Conservation (phyloP, 1,140 invertebrate species). For the Atta colombica region DNA sequence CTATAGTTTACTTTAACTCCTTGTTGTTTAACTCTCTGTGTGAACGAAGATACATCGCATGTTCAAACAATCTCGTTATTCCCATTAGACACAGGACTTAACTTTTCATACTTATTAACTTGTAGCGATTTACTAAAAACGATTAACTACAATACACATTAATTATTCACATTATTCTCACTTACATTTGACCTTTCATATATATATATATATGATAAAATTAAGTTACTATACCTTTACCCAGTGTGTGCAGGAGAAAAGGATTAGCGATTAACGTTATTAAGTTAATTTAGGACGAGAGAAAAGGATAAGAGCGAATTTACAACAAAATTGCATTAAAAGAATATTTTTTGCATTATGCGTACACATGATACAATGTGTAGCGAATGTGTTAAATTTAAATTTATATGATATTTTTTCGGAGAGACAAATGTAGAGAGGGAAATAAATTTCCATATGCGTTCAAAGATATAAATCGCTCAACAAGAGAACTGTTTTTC, state of each 20-base stretch:
- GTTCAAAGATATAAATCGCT: conserved; percentile 1
- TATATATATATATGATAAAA: background rate
- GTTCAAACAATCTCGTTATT: conserved; percentile 14
- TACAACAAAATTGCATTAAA: background rate
- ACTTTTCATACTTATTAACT: background rate
- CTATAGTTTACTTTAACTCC: conserved; percentile 12
- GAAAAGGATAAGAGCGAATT: background rate
- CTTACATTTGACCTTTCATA: background rate
- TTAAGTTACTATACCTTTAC: background rate
- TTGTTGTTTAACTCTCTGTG: background rate
- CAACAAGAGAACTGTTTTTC: background rate
- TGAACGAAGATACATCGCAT: conserved; percentile 20
- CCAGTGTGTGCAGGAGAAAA: background rate
- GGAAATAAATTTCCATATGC: background rate
- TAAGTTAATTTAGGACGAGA: background rate
- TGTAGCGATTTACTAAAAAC: conserved; percentile 10
- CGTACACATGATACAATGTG: background rate
- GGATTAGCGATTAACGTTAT: no score
- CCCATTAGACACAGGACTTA: background rate
- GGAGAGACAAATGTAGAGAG: background rate
- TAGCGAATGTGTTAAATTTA: background rate
- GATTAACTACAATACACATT: background rate
- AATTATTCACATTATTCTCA: background rate
- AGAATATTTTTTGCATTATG: conserved; percentile 1
- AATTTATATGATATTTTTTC: background rate